Conservation (phyloP, 1,140 invertebrate species). For the Matsumurasca onukii region DNA sequence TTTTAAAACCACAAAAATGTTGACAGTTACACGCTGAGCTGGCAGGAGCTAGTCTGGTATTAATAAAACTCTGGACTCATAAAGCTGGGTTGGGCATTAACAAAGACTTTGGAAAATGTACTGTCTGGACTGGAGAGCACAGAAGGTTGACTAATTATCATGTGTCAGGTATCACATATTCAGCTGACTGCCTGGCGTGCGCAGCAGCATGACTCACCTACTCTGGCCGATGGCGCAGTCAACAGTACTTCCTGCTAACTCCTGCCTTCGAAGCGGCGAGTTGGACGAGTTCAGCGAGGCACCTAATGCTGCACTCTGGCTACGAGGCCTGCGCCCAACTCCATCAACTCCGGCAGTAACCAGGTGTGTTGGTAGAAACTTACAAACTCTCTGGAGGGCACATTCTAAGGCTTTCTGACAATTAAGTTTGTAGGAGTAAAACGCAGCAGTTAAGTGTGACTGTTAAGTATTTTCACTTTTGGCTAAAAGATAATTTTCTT, state of each 20-base stretch:
- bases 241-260: slow-evolving; percentile 85
- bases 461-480: neutral
- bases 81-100: too few species aligned
- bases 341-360: slow-evolving; percentile 14
- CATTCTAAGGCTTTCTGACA: neutral
- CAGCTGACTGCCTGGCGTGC: slow-evolving; percentile 92
- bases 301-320: slow-evolving; percentile 70
- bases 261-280: slow-evolving; percentile 71
- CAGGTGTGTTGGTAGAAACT: neutral
- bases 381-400: neutral
- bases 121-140: too few species aligned
- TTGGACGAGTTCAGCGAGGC: slow-evolving; percentile 91
- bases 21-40: too few species aligned
- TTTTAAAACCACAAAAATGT: too few species aligned
- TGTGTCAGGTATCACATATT: slow-evolving; percentile 93
- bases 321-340: slow-evolving; percentile 21
- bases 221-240: slow-evolving; percentile 89
- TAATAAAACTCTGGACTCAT: too few species aligned
- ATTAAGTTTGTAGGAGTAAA: neutral
- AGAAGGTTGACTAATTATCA: too few species aligned
- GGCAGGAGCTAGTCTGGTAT: too few species aligned
- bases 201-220: slow-evolving; percentile 89
- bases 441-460: neutral
- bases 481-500: neutral
- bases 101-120: too few species aligned